Conservation (phyloP, 2,797 vertebrate genomes). For the Parotocinclus haroldoi region DNA sequence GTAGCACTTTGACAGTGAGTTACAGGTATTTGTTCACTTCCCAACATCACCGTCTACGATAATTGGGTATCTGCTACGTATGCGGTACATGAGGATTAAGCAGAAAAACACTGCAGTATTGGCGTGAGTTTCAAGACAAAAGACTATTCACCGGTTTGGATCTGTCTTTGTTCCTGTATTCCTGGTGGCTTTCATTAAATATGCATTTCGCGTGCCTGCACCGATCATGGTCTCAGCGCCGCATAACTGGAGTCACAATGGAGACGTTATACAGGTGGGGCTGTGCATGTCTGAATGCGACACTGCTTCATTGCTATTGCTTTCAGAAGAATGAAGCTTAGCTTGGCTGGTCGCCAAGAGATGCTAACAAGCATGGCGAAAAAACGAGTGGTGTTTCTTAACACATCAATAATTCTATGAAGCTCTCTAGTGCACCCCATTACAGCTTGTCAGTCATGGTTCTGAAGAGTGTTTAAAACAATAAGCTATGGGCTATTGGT, state of each 20-base stretch:
- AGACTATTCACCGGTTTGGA: neutral
- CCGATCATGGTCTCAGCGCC: constrained; percentile 20
- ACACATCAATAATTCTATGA: no score
- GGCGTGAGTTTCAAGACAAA: neutral
- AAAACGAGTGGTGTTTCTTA: no score
- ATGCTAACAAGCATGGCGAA: no score
- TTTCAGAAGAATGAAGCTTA: constrained; percentile 17
- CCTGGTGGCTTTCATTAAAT: constrained; percentile 7
- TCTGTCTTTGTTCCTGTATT: neutral
- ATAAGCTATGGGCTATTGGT: no score
- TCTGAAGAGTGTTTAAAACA: neutral
- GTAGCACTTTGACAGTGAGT: no score
- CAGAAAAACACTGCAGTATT: no score
- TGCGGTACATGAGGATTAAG: no score
- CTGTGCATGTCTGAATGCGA: constrained; percentile 11
- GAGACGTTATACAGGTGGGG: constrained; percentile 40
- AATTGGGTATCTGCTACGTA: no score
- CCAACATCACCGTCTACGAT: no score
- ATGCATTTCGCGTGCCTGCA: constrained; percentile 11
- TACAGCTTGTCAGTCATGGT: neutral
- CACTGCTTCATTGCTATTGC: constrained; percentile 21
- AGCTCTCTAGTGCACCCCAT: neutral
- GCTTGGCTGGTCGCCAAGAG: neutral
- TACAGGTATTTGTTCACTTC: no score
- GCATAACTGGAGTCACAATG: constrained; percentile 32